These are phyloP conservation scores for Bothrops jararaca DNA, from an alignment of 2,113 vertebrate genomes.

Conservation along the genomic window DNA sequence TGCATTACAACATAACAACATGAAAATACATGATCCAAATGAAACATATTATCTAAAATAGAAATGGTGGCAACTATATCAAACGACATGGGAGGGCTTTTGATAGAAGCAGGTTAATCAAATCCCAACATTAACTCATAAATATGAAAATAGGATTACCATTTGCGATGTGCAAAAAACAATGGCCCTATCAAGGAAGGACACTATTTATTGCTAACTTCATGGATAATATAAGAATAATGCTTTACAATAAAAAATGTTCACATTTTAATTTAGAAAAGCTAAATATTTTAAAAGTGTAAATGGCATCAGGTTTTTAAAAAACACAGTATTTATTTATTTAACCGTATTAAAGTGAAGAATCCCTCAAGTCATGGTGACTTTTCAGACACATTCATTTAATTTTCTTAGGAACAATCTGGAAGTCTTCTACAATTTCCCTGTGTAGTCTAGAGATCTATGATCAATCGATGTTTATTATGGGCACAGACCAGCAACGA, in stretches of 20 bases:
- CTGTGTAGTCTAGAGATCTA: neutral
- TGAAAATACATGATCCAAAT: neutral
- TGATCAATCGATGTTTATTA: too few relatives aligned
- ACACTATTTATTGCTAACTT: neutral
- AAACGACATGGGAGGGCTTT: neutral
- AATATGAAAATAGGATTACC: neutral
- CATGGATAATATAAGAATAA: neutral
- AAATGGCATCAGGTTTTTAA: too few relatives aligned
- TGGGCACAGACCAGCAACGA: too few relatives aligned
- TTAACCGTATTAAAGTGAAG: too few relatives aligned
- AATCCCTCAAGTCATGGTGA: too few relatives aligned
- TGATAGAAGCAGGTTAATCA: neutral
- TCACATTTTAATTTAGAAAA: too few relatives aligned
- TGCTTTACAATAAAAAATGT: neutral
- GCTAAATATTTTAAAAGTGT: too few relatives aligned
- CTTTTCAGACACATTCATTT: too few relatives aligned
- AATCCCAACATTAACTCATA: neutral
- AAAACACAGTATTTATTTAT: too few relatives aligned
- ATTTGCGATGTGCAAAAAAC: neutral
- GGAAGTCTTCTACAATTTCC: neutral
- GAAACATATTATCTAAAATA: neutral
- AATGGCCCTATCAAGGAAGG: neutral
- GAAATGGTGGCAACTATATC: neutral
- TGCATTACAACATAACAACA: too few relatives aligned
- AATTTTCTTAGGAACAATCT: neutral